Base-by-base conservation (phyloP, 1,140 invertebrate genomes). In the Octopus sinensis region DNA sequence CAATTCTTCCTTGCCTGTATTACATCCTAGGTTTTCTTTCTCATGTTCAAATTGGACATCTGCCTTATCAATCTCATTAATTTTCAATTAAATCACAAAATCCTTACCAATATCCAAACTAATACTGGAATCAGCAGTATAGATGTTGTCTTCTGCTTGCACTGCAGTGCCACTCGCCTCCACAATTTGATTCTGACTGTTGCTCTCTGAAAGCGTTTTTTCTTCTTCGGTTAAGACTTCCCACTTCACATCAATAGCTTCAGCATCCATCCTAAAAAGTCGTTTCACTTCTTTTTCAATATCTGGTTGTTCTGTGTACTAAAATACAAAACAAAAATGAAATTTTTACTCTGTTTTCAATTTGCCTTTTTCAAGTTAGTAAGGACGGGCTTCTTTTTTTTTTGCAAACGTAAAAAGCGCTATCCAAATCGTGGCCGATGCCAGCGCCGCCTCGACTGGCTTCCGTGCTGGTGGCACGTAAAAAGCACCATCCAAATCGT, bases 261-360 rank as follows among this genome's bases (percentile, higher is more conserved):
- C 96, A 89, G 96, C 96, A 89, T 98, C 97, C n/a, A 94, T 94
- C 85, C 96, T 92, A 13, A 99, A 92, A 30, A 99, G 91, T 80
- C 96, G 92, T 90, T 98, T 98, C 17, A 94, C 93, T 92, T 99
- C 97, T 90, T 98, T 99, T 89, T 99, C 98, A 85, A 99, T 97
- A 92, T 99, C 97, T 2, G 97, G 97, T 76, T 96, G 96, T 91
- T 99, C 98, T 2, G 97, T 89, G 91, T 96, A 97, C 91, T 92
- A 82, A 71, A 86, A 83, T 79, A 79, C 10, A 5, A 62, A 83
- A 56, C 54, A 54, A 30, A 62, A 23, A 78, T 23, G 30, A 43
- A 43, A 43, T 43, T 43, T 3, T 43, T 43, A 43, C 30, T 43
- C 1, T 43, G 30, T 43, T 43, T 43, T 43, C 30, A 43, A 43